phyloP scores from a whole-genome alignment of 1,140 invertebrate species.

The Chironomus striatipennis region DNA sequence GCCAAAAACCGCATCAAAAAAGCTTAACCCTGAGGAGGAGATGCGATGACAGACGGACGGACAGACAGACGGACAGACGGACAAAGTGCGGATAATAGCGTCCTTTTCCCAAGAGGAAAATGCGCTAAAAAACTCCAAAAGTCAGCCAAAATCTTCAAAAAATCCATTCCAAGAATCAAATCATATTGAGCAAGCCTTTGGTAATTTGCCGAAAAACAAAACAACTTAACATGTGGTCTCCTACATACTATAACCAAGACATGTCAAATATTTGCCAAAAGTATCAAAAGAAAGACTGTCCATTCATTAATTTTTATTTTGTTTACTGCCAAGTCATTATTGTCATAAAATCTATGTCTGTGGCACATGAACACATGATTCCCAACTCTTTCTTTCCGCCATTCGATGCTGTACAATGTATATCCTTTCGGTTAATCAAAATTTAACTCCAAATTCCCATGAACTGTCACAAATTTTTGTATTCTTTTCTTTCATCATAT shows the following conservation, averaged over 20 bases:
- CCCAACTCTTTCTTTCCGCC: too few species aligned
- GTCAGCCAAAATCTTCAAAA: neutral
- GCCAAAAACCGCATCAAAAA: too few species aligned
- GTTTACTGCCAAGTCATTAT: neutral
- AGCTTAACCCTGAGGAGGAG: too few species aligned
- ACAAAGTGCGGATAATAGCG: too few species aligned
- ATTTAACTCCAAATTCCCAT: neutral
- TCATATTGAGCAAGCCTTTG: neutral
- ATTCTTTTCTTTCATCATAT: neutral
- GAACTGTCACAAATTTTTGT: neutral
- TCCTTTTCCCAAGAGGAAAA: too few species aligned
- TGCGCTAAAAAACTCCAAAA: neutral
- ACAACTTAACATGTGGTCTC: conserved; percentile 4
- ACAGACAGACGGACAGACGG: too few species aligned
- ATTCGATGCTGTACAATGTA: neutral
- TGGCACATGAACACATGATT: neutral
- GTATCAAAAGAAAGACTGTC: neutral
- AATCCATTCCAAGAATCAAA: neutral
- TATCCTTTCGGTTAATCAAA: conserved; percentile 16
- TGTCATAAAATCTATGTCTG: neutral
- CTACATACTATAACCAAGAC: neutral
- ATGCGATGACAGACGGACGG: too few species aligned
- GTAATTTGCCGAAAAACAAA: neutral
- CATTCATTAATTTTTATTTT: neutral
- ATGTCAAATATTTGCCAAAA: neutral